Percentiles rank a stretch among this genome's conserved stretches.
phyloP scores from a whole-genome alignment of 2,797 vertebrate species.

The Avahi laniger region DNA sequence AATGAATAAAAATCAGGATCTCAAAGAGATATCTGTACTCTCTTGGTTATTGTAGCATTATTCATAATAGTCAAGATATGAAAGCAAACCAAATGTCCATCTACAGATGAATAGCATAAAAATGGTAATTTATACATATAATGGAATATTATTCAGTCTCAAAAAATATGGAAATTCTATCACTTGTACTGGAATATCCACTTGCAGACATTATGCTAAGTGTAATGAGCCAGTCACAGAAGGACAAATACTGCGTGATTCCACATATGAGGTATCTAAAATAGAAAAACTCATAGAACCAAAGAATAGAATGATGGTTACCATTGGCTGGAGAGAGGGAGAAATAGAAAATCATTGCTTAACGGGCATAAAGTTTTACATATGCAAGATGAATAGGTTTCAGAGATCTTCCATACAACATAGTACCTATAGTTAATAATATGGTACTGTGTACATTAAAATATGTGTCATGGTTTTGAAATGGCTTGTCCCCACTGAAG shows the following conservation, averaged over 20 bases:
- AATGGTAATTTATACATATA: not conserved
- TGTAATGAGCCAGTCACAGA: not conserved
- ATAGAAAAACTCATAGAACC: not conserved
- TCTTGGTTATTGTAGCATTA: no score
- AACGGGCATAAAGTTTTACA: not conserved
- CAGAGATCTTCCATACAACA: not conserved
- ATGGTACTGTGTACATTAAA: not conserved
- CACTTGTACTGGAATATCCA: not conserved
- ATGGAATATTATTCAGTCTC: not conserved
- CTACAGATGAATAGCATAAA: not conserved
- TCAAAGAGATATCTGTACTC: no score
- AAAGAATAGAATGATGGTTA: not conserved
- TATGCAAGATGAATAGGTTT: not conserved
- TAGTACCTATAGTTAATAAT: not conserved
- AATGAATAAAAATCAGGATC: no score
- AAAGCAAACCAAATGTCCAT: not conserved
- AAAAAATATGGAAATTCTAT: not conserved
- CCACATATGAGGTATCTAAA: not conserved
- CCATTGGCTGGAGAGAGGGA: fast-evolving
- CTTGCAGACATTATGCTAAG: not conserved
- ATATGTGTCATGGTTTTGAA: not conserved
- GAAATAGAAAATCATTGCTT: not conserved
- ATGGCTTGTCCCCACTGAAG: not conserved
- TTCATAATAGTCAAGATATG: no score
- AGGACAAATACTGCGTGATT: not conserved